Conservation (phyloP, 53 echinoderm and acorn worm species). For the Zoroaster sp. region DNA sequence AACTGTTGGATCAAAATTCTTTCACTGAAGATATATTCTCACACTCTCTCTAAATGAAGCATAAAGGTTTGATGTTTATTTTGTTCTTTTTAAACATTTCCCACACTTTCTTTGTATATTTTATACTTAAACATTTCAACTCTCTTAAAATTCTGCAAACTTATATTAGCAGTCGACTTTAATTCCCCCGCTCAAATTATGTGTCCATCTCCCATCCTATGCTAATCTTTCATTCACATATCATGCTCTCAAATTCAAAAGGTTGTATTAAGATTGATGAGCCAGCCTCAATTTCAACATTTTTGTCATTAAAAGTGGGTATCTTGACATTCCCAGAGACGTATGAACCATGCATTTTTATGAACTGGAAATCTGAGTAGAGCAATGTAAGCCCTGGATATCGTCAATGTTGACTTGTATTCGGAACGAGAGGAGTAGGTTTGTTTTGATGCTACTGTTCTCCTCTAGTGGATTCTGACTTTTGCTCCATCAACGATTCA, state of each 20-base stretch:
- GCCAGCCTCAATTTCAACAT: not conserved
- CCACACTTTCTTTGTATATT: too few species aligned
- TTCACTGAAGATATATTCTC: too few species aligned
- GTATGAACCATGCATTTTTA: not conserved
- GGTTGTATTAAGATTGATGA: not conserved
- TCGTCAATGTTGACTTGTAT: not conserved
- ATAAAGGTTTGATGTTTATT: too few species aligned
- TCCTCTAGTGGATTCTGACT: not conserved
- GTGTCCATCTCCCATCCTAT: not conserved
- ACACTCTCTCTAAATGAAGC: too few species aligned
- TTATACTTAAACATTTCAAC: too few species aligned
- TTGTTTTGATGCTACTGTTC: not conserved
- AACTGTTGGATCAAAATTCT: too few species aligned
- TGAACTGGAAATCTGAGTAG: slow-evolving; percentile 17
- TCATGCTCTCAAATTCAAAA: not conserved
- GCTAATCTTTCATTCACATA: not conserved
- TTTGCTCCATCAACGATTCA: too few species aligned
- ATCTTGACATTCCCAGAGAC: not conserved
- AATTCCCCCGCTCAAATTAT: not conserved
- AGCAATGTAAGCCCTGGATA: not conserved
- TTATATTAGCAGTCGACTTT: too few species aligned
- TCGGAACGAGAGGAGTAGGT: too few species aligned
- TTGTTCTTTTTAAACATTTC: too few species aligned
- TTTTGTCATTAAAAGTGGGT: not conserved
- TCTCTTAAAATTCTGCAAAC: too few species aligned